Conservation (phyloP, 2,888 invertebrate genomes). For the Aspidiotus rigidus region DNA sequence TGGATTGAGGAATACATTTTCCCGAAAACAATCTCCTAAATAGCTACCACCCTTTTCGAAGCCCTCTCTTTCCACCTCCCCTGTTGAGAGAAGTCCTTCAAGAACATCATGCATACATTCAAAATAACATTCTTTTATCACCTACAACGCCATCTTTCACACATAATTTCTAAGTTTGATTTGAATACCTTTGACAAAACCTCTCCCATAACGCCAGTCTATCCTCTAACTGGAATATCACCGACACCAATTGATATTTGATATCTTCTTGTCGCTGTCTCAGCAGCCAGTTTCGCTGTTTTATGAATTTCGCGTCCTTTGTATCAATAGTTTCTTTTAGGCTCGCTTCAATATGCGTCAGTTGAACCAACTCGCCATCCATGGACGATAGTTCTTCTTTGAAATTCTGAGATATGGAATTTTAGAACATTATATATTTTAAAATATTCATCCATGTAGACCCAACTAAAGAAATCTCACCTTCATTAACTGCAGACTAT, state of each 20-base stretch:
- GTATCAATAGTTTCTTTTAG: conserved; percentile 76
- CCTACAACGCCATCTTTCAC: no score
- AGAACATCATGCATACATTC: no score
- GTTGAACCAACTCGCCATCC: conserved; percentile 50
- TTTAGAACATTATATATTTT: no score
- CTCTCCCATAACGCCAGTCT: conserved; percentile 45
- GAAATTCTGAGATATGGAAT: conserved; percentile 34
- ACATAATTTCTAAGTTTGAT: no score
- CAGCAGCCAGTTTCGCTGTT: conserved; percentile 66
- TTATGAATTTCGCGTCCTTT: conserved; percentile 68
- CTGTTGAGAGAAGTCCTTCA: no score
- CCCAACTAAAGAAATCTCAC: conserved; percentile 3
- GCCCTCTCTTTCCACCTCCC: no score
- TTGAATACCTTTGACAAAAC: conserved; percentile 7
- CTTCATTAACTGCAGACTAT: conserved; percentile 5
- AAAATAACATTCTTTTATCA: no score
- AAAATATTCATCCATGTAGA: neutral
- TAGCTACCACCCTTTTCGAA: no score
- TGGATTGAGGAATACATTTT: no score
- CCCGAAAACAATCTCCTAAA: no score
- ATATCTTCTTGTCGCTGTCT: conserved; percentile 72
- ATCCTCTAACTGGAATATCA: conserved; percentile 65
- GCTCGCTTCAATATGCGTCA: conserved; percentile 68
- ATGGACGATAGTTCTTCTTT: conserved; percentile 35
- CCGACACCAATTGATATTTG: conserved; percentile 63